phyloP scores from a whole-genome alignment of 2,113 vertebrate species.

The Gila orcuttii region DNA sequence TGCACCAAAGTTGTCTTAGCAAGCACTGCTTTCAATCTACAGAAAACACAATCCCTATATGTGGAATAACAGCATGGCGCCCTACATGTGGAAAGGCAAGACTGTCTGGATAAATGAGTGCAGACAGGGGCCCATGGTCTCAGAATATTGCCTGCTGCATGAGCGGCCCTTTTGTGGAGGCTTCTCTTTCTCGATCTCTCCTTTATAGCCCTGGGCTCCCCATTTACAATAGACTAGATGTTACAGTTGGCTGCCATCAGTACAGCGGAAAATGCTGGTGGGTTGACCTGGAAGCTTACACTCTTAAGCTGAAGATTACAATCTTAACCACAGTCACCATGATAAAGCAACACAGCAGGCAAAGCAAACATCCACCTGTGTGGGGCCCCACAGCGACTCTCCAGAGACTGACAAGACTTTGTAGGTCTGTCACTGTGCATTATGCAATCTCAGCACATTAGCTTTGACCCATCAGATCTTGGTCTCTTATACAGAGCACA shows the following conservation, averaged over 20 bases:
- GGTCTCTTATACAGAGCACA: slow-evolving; percentile 12
- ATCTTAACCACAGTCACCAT: slow-evolving; percentile 30
- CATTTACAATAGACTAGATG: slow-evolving; percentile 25
- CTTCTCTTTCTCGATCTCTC: background rate
- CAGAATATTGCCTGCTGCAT: slow-evolving; percentile 27
- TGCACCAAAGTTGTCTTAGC: background rate
- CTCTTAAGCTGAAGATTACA: slow-evolving; percentile 34
- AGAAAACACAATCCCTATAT: background rate
- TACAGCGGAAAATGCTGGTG: background rate
- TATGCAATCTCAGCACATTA: slow-evolving; percentile 35
- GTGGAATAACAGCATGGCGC: slow-evolving; percentile 13
- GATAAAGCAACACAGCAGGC: slow-evolving; percentile 27
- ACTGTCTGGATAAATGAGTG: slow-evolving; percentile 41
- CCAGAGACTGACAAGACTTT: slow-evolving; percentile 22
- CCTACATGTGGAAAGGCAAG: slow-evolving; percentile 19
- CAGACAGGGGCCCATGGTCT: slow-evolving; percentile 43
- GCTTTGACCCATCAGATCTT: slow-evolving; percentile 8
- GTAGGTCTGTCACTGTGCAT: slow-evolving; percentile 20
- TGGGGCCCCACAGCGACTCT: background rate
- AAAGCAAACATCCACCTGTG: slow-evolving; percentile 42
- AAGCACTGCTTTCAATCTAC: background rate
- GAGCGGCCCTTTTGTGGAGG: slow-evolving; percentile 5
- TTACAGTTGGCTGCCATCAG: background rate
- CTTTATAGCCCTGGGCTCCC: background rate
- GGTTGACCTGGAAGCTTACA: slow-evolving; percentile 38